These are phyloP conservation scores for Malthinus seriepunctatus DNA, from an alignment of 2,888 invertebrate genomes.

Conservation along the genomic window DNA sequence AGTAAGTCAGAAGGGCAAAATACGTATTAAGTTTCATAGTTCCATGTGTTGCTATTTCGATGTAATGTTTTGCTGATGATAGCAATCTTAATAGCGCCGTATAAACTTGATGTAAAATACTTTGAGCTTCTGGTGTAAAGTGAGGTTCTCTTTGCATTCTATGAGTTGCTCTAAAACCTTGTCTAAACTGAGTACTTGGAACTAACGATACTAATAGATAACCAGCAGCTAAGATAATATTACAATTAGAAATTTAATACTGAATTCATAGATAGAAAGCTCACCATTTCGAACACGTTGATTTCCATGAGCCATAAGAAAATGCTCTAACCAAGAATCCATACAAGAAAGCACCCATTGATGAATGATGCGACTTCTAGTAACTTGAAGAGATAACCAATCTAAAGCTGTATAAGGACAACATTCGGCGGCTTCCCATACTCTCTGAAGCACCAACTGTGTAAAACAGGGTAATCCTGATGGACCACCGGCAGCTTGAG, in stretches of 20 bases:
- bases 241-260: not conserved
- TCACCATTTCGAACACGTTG: slow-evolving; percentile 82
- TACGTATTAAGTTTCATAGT: slow-evolving; percentile 91
- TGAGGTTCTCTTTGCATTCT: slow-evolving; percentile 56
- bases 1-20: slow-evolving; percentile 90
- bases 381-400: slow-evolving; percentile 85
- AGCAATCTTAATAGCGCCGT: slow-evolving; percentile 75
- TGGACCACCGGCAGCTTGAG: slow-evolving; percentile 52
- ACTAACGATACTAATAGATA: slow-evolving; percentile 87
- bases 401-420: slow-evolving; percentile 91
- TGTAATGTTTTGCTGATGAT: slow-evolving; percentile 83
- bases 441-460: slow-evolving; percentile 81
- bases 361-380: slow-evolving; percentile 88
- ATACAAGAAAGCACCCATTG: slow-evolving; percentile 91
- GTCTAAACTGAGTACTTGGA: slow-evolving; percentile 87
- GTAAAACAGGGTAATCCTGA: slow-evolving; percentile 90
- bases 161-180: slow-evolving; percentile 75
- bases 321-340: slow-evolving; percentile 89
- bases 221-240: slow-evolving; percentile 76
- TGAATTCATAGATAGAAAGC: slow-evolving; percentile 27
- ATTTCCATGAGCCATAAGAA: slow-evolving; percentile 81
- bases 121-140: slow-evolving; percentile 60
- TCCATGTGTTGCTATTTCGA: slow-evolving; percentile 84
- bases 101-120: slow-evolving; percentile 68
- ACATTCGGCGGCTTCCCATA: slow-evolving; percentile 89